Percentiles rank a stretch among this genome's conserved stretches.
Evolutionary conservation across 2,888 invertebrate genomes (phyloP).

Genomic region (Agrilus biguttatus): DNA sequence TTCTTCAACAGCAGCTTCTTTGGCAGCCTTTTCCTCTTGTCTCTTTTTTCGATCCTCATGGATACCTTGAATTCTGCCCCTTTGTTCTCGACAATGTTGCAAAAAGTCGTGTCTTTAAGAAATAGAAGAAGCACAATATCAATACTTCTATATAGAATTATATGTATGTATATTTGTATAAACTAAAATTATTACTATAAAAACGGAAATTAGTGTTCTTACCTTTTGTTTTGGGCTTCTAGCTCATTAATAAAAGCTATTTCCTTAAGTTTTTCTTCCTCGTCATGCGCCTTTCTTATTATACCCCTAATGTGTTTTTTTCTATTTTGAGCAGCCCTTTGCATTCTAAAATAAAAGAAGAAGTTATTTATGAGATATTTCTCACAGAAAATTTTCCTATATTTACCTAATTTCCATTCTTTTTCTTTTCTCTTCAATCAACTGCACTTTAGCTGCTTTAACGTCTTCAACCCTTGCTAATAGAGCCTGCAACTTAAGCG

Average conservation of each 20-base stretch:
- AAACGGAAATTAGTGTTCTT: not conserved
- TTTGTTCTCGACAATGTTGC: constrained; percentile 64
- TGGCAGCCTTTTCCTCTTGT: constrained; percentile 85
- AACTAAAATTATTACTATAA: too few relatives aligned
- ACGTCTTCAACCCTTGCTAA: constrained; percentile 75
- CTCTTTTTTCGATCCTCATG: constrained; percentile 75
- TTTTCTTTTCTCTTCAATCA: constrained; percentile 67
- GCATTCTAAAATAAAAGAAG: constrained; percentile 36
- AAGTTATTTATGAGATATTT: too few relatives aligned
- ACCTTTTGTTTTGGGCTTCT: constrained; percentile 79
- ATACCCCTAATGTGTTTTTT: constrained; percentile 68
- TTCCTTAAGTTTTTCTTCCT: constrained; percentile 91
- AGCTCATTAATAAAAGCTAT: constrained; percentile 95
- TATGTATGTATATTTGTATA: too few relatives aligned
- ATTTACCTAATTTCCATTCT: constrained; percentile 49
- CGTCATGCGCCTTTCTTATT: constrained; percentile 91
- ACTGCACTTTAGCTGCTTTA: constrained; percentile 68
- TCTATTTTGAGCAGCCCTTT: constrained; percentile 84
- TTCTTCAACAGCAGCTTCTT: constrained; percentile 89
- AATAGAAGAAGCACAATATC: not conserved
- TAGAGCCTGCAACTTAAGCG: constrained; percentile 71
- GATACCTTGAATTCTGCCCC: constrained; percentile 58
- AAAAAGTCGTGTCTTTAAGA: constrained; percentile 64
- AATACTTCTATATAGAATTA: too few relatives aligned
- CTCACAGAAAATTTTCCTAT: not conserved